Percentiles rank a stretch among this genome's conserved stretches.
phyloP scores from a whole-genome alignment of 1,140 invertebrate genomes.

The Panagrolaimus sp. region DNA sequence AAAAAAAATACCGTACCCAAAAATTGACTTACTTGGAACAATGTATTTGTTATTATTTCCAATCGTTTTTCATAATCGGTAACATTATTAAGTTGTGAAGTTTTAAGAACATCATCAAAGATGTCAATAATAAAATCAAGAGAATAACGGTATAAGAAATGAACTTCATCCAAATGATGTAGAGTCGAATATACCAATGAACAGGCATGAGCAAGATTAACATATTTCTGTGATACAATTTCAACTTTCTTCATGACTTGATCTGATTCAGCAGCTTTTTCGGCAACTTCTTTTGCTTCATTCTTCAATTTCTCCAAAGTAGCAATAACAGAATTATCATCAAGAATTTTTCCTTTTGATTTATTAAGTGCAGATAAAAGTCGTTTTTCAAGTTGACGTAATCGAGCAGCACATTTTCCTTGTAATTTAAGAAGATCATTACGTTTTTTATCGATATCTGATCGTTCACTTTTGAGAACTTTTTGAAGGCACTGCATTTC shows the following conservation, averaged over 20 bases:
- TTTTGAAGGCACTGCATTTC: conserved; percentile 98
- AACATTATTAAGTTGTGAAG: conserved; percentile 68
- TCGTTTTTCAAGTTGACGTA: conserved; percentile 94
- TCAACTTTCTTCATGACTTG: conserved; percentile 97
- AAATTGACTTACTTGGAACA: conserved; percentile 73
- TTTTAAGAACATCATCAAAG: conserved; percentile 75
- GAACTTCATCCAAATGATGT: conserved; percentile 90
- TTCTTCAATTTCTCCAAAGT: conserved; percentile 95
- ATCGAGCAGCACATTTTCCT: conserved; percentile 90
- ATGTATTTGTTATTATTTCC: conserved; percentile 78
- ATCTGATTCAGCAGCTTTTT: conserved; percentile 94
- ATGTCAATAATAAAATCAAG: conserved; percentile 98
- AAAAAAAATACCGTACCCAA: background rate
- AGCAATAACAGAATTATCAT: conserved; percentile 96
- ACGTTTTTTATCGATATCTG: conserved; percentile 96
- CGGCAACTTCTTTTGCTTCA: conserved; percentile 77
- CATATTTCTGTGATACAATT: conserved; percentile 93
- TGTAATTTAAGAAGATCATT: conserved; percentile 94
- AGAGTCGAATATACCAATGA: conserved; percentile 98
- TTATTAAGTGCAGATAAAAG: conserved; percentile 82
- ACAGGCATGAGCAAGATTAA: conserved; percentile 89
- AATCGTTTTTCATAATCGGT: conserved; percentile 78
- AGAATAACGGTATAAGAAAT: conserved; percentile 98
- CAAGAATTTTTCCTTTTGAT: conserved; percentile 93
- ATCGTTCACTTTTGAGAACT: conserved; percentile 91